Percentiles rank a stretch among this genome's conserved stretches.
phyloP scores from a whole-genome alignment of 2,888 invertebrate genomes.

The Eledona agricola region DNA sequence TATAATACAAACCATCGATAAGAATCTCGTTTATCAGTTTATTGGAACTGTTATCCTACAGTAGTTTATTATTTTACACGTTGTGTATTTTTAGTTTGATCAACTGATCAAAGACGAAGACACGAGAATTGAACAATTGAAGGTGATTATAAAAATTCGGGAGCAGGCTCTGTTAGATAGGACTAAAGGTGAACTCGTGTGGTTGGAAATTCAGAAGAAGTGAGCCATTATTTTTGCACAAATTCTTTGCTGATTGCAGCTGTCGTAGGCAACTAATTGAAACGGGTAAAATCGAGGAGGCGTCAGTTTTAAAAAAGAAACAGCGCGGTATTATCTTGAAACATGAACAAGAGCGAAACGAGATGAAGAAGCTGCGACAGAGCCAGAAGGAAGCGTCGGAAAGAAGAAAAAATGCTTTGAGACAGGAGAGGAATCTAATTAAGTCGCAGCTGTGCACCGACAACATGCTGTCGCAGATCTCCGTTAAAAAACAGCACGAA shows the following conservation, averaged over 20 bases:
- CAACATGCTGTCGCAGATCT: constrained; percentile 63
- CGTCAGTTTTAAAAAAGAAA: constrained; percentile 71
- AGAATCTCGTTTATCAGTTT: constrained; percentile 28
- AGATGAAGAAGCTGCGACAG: constrained; percentile 70
- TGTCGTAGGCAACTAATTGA: constrained; percentile 63
- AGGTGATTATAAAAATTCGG: constrained; percentile 71
- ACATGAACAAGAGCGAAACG: constrained; percentile 73
- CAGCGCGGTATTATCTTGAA: constrained; percentile 73
- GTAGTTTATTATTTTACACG: too few relatives aligned
- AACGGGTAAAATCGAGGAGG: constrained; percentile 67
- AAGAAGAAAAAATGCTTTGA: constrained; percentile 65
- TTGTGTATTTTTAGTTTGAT: constrained; percentile 61
- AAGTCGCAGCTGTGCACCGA: constrained; percentile 65
- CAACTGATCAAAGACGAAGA: constrained; percentile 75
- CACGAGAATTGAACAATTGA: constrained; percentile 71
- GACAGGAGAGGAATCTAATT: constrained; percentile 66
- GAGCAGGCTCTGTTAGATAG: constrained; percentile 74
- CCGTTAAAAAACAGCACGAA: constrained; percentile 53
- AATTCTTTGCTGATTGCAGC: not conserved
- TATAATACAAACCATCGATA: too few relatives aligned
- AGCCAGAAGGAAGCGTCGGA: constrained; percentile 66
- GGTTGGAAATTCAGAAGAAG: constrained; percentile 73
- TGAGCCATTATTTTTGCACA: constrained; percentile 42
- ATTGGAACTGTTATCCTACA: too few relatives aligned
- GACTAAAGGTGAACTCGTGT: constrained; percentile 71